Percentiles rank a stretch among this genome's conserved stretches.
Evolutionary conservation across 2,113 vertebrate genomes (phyloP).

Genomic region (Oreochromis tanganicae): DNA sequence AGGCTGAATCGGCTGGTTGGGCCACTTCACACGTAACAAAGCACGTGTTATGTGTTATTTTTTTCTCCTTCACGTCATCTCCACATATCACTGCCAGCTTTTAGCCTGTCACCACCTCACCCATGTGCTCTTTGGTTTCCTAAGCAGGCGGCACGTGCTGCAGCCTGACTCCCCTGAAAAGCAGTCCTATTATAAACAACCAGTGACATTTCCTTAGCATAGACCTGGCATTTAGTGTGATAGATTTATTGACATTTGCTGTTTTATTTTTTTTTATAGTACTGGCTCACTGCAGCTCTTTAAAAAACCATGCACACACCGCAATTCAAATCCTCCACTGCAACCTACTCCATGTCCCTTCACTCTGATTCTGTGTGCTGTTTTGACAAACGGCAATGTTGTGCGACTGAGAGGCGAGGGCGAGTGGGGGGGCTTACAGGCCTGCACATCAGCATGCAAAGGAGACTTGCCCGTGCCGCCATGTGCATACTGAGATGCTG

Average conservation of each 20-base stretch:
- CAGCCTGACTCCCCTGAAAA: not conserved
- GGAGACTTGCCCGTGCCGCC: not conserved
- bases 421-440: not conserved
- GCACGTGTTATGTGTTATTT: not conserved
- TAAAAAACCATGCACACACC: not conserved
- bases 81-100: not conserved
- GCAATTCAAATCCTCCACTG: not conserved
- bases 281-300: not conserved
- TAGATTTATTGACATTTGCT: constrained; percentile 63
- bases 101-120: not conserved
- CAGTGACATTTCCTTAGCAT: constrained; percentile 63
- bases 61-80: not conserved
- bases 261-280: not conserved
- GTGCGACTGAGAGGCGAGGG: not conserved
- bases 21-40: not conserved
- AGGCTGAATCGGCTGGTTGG: not conserved
- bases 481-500: not conserved
- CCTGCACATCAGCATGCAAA: constrained; percentile 10
- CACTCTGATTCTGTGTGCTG: not conserved
- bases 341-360: not conserved
- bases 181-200: constrained; percentile 37
- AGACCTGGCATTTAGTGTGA: constrained; percentile 63
- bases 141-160: not conserved
- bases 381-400: not conserved
- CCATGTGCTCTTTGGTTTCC: not conserved